Base-by-base conservation (phyloP, 2,888 invertebrate species). In the Drepana falcataria region DNA sequence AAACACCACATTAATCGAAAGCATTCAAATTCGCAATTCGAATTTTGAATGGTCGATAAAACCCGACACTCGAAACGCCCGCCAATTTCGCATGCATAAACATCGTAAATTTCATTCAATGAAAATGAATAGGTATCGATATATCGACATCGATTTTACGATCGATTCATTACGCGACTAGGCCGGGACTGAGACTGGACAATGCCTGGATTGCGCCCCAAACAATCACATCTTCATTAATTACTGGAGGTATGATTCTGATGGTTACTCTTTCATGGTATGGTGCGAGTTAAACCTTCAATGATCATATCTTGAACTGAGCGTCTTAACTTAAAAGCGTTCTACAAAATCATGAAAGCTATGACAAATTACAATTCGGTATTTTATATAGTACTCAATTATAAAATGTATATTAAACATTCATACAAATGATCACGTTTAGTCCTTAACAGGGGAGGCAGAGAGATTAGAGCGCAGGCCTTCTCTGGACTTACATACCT, bases 101-200 rank as follows among this genome's bases (percentile, higher is more conserved):
- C 86, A 85, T 86, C 85, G 83, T 88, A 88, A 88, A 87, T 87
- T 81, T 83, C 80, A 81, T 81, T 81, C 75, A 83, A 81, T 83
- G 83, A 83, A 84, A 83, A 81, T 81, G 79, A 78, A 21, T 21
- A 21, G 21, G 80, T 83, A 86, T 83, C 82, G 86, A 83, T 81
- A 77, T 77, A 74, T 81, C 78, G 83, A 84, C 83, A 81, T 81
- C 75, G 79, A 68, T 73, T 81, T 81, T 76, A 83, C 75, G 79
- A 81, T 78, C 79, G 76, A 77, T 77, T 76, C 77, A 79, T 81
- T 77, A 80, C 82, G 65, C 64, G 69, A 78, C 81, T 84, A 71
- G 63, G 63, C 69, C 67, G 63, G 61, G 60, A 68, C 79, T 79
- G 79, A 74, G 72, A 21, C 21, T 63, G 79, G 78, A 84, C 83